A percentile compares a stretch with the other conserved stretches of the same genome.
phyloP scores from a whole-genome alignment of 2,797 vertebrate genomes.

The Harpagifer antarcticus region DNA sequence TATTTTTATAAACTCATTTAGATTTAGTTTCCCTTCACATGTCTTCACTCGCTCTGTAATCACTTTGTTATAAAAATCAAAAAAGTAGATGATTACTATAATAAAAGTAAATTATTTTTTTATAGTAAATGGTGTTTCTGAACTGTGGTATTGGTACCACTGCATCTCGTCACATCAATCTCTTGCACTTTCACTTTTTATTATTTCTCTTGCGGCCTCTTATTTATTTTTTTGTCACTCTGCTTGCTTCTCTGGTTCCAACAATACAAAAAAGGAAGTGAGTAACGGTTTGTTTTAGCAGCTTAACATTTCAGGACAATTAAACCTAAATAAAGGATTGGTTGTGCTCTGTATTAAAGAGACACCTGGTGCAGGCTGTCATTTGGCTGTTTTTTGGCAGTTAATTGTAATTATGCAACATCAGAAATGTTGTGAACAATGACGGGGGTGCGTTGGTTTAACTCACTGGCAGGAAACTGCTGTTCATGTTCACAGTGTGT shows the following conservation, averaged over 20 bases:
- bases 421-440: not conserved
- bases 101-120: no score
- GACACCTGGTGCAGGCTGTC: not conserved
- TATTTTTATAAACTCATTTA: no score
- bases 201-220: no score
- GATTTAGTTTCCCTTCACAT: no score
- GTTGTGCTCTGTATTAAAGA: not conserved
- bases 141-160: no score
- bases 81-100: no score
- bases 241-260: not conserved
- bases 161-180: no score
- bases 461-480: not conserved
- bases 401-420: not conserved
- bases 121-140: no score
- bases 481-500: not conserved
- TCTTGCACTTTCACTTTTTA: no score
- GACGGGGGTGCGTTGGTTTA: accelerated
- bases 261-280: not conserved
- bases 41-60: no score
- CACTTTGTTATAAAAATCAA: no score
- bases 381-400: not conserved
- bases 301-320: not conserved
- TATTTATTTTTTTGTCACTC: not conserved
- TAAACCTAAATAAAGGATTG: not conserved
- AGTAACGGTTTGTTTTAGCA: not conserved